phyloP scores from a whole-genome alignment of 2,113 vertebrate genomes.

The Spilogale gracilis region DNA sequence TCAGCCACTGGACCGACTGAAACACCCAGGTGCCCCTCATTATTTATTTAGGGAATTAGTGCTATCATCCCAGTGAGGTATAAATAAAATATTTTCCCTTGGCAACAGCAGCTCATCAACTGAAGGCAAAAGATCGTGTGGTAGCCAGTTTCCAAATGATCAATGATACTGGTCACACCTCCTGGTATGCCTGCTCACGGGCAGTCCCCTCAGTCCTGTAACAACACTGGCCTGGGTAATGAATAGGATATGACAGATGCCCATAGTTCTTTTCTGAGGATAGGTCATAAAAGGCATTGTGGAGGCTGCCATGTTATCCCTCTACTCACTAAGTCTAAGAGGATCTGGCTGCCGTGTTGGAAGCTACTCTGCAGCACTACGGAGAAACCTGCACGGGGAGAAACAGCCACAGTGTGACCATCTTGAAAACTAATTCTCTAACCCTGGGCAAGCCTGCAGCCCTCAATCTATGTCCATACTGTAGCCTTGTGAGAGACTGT shows the following conservation, averaged over 20 bases:
- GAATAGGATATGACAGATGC: rapidly evolving
- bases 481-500: background rate
- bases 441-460: background rate
- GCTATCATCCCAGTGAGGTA: background rate
- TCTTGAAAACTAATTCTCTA: background rate
- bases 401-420: background rate
- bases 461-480: too few relatives aligned
- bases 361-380: background rate
- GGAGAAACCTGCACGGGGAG: background rate
- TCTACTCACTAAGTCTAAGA: background rate
- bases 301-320: background rate
- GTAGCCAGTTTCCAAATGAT: background rate
- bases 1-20: background rate
- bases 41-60: background rate
- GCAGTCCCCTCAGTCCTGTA: background rate
- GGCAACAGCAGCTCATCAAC: background rate
- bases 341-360: background rate
- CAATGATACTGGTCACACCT: background rate
- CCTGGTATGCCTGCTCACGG: background rate
- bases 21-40: background rate
- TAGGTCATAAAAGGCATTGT: background rate
- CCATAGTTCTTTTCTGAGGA: background rate
- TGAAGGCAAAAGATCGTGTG: background rate
- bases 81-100: background rate
- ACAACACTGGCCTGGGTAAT: background rate